phyloP scores from a whole-genome alignment of 1,140 invertebrate genomes.

The Protaetia brevitarsis region DNA sequence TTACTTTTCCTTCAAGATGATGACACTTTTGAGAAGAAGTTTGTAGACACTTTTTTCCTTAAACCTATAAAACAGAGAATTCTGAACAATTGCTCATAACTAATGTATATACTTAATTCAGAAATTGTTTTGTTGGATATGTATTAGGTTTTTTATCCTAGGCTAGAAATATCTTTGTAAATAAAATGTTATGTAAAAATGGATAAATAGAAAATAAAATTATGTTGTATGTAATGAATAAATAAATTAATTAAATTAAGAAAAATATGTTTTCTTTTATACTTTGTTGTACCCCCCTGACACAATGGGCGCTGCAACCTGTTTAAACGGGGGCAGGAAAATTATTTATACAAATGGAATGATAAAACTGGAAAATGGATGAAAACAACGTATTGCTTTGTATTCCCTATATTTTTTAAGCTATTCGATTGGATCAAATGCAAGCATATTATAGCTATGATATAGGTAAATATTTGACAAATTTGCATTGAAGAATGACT shows the following conservation, averaged over 20 bases:
- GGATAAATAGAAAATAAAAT: not conserved
- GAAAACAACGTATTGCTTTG: too few relatives aligned
- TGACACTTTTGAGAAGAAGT: not conserved
- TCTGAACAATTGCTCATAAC: slow-evolving; percentile 20
- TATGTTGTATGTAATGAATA: slow-evolving; percentile 6
- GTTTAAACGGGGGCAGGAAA: too few relatives aligned
- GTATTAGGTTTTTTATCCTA: slow-evolving; percentile 5
- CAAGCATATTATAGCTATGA: too few relatives aligned
- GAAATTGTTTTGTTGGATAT: not conserved
- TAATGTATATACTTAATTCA: not conserved
- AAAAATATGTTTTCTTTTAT: not conserved
- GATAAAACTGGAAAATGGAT: too few relatives aligned
- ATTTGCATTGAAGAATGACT: too few relatives aligned
- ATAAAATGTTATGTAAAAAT: not conserved
- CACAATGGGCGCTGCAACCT: too few relatives aligned
- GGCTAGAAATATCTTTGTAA: not conserved
- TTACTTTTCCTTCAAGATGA: not conserved
- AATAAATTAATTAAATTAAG: slow-evolving; percentile 2
- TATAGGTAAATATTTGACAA: too few relatives aligned
- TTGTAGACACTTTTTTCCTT: not conserved
- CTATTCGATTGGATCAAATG: too few relatives aligned
- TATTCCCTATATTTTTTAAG: too few relatives aligned
- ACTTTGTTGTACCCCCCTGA: too few relatives aligned
- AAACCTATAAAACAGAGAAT: not conserved
- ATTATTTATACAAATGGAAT: too few relatives aligned